A percentile compares a stretch with the other conserved stretches of the same genome.
Conservation (phyloP, 1,140 invertebrate species). For the Cydia fagiglandana region DNA sequence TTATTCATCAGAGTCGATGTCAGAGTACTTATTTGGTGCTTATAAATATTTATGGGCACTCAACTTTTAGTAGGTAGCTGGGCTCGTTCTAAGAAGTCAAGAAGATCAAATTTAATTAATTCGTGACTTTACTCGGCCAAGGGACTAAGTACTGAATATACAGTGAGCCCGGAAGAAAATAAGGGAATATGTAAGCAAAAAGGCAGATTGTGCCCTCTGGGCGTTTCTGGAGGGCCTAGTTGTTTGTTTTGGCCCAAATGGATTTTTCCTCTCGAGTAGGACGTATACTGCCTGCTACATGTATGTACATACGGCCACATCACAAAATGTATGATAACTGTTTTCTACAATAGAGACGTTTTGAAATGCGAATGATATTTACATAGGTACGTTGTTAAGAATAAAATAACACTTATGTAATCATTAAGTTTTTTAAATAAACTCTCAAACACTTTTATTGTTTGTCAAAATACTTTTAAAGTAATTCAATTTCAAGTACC, state of each 20-base stretch:
- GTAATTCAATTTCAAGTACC: too few relatives aligned
- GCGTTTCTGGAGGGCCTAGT: background rate
- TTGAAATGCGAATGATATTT: too few relatives aligned
- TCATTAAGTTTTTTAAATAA: background rate
- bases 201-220: background rate
- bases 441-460: background rate
- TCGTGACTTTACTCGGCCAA: background rate
- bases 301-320: too few relatives aligned
- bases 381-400: too few relatives aligned
- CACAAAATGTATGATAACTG: too few relatives aligned
- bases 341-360: too few relatives aligned
- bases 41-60: background rate
- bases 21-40: background rate
- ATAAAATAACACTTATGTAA: too few relatives aligned
- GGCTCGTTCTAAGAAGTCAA: background rate
- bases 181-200: background rate
- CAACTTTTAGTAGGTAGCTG: background rate
- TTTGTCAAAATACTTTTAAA: too few relatives aligned
- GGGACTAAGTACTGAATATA: background rate
- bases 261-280: background rate
- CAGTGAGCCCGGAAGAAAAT: background rate
- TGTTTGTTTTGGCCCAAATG: conserved; percentile 4
- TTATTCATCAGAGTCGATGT: too few relatives aligned
- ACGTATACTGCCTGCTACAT: too few relatives aligned
- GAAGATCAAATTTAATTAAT: conserved; percentile 4